Percentiles rank a stretch among this genome's conserved stretches.
phyloP scores from a whole-genome alignment of 2,797 vertebrate genomes.

The Microctenopoma lineatum region DNA sequence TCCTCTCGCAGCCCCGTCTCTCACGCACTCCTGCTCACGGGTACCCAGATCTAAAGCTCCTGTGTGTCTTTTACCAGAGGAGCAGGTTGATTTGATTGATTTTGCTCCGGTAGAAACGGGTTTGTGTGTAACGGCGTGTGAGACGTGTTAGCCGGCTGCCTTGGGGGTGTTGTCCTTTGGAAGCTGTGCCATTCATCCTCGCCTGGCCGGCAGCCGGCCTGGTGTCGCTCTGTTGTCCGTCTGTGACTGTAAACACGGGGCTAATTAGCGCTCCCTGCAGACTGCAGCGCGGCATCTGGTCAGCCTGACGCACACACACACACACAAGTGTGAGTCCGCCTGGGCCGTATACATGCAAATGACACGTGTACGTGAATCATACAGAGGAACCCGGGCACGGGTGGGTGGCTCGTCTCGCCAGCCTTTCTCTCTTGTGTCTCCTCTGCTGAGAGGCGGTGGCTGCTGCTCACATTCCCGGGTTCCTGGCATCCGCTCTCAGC shows the following conservation, averaged over 20 bases:
- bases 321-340: neutral
- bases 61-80: no score
- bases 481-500: constrained; percentile 31
- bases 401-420: constrained; percentile 10
- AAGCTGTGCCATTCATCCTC: constrained; percentile 51
- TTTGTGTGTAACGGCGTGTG: constrained; percentile 21
- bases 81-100: constrained; percentile 11
- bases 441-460: neutral
- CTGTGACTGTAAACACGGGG: constrained; percentile 70
- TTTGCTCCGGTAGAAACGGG: constrained; percentile 26
- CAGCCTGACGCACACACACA: constrained; percentile 31
- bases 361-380: neutral
- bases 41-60: neutral
- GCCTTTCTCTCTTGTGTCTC: constrained; percentile 18
- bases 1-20: constrained; percentile 18
- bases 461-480: constrained; percentile 51
- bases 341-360: constrained; percentile 33
- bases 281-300: constrained; percentile 68
- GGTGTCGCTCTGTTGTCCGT: constrained; percentile 61
- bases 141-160: constrained; percentile 41
- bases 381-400: neutral
- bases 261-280: constrained; percentile 74
- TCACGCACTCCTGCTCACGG: constrained; percentile 3
- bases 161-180: constrained; percentile 63
- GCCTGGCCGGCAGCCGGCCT: constrained; percentile 55